Base-by-base conservation (phyloP, 2,888 invertebrate genomes). In the Bimastos eiseni region DNA sequence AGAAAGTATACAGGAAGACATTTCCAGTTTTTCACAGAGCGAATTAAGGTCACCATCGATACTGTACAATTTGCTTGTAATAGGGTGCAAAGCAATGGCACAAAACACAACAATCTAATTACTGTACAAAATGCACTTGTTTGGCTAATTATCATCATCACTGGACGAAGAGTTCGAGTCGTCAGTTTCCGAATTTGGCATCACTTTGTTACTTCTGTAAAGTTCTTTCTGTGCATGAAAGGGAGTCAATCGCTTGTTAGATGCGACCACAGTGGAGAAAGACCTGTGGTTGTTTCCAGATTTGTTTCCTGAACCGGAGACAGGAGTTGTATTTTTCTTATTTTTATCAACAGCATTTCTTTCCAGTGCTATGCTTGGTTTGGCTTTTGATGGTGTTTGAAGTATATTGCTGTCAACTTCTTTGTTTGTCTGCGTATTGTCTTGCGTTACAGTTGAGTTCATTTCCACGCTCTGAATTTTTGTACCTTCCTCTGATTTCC, bases 161-260 rank as follows among this genome's bases (percentile, higher is more conserved):
- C n/a, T 70, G 8, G 70, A 70, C n/a, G 70, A 70, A n/a, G 30
- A 70, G 70, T n/a, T 70, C 13, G 70, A 70, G 70, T 70, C 70
- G 13, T 70, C 70, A 70, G n/a, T n/a, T 2, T n/a, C n/a, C 8
- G 70, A 70, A n/a, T 70, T n/a, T 70, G 70, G 70, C 13, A n/a
- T 70, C 17, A 17, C 11, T n/a, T 70, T 30, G 70, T n/a, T 70
- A 8, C 30, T 70, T n/a, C 70, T 70, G 70, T 70, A 70, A n/a
- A 70, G 70, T 70, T 70, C 70, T 70, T 70, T 70, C 70, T 70
- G 70, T n/a, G 70, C 70, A 70, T 70, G 70, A n/a, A 70, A 70
- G 30, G 70, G 70, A 70, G 13, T 70, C 70, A 70, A 70, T n/a
- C 70, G 70, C n/a, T 70, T 70, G n/a, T n/a, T 70, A n/a, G 30